Conservation (phyloP, 2,888 invertebrate genomes). For the Acronicta alni region DNA sequence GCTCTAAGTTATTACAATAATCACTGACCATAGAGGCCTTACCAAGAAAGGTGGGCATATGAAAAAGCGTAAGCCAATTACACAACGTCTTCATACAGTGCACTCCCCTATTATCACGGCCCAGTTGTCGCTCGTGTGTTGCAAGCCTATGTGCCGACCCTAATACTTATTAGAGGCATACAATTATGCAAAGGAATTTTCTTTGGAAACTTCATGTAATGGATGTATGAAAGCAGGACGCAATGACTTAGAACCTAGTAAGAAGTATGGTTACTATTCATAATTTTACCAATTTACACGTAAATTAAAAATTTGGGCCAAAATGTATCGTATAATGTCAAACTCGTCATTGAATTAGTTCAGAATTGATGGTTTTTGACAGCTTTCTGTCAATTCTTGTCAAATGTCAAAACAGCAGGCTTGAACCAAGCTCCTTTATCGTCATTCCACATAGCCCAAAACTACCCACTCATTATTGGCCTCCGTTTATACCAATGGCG, state of each 20-base stretch:
- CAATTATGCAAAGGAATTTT: slow-evolving; percentile 55
- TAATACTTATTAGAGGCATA: slow-evolving; percentile 55
- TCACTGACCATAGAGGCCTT: slow-evolving; percentile 26
- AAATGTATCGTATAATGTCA: too few relatives aligned
- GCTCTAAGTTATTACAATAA: slow-evolving; percentile 6
- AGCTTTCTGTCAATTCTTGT: too few relatives aligned
- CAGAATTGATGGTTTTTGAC: too few relatives aligned
- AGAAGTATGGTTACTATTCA: too few relatives aligned
- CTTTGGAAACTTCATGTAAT: slow-evolving; percentile 32
- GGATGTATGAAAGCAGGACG: slow-evolving; percentile 13
- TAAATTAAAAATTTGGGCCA: too few relatives aligned
- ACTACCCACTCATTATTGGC: too few relatives aligned
- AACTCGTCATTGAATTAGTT: too few relatives aligned
- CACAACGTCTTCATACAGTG: slow-evolving; percentile 66
- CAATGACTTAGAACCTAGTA: neutral
- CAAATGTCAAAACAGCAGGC: too few relatives aligned
- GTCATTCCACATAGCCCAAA: too few relatives aligned
- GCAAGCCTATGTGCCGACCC: slow-evolving; percentile 71
- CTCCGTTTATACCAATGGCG: too few relatives aligned
- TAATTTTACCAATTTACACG: too few relatives aligned
- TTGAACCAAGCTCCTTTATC: too few relatives aligned
- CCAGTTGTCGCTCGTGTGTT: slow-evolving; percentile 76
- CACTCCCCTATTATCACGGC: slow-evolving; percentile 80
- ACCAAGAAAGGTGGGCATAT: slow-evolving; percentile 31
- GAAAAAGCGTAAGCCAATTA: slow-evolving; percentile 55